These are phyloP conservation scores for Sus cebifrons DNA, from an alignment of 2,797 vertebrate species.

Conservation along the genomic window DNA sequence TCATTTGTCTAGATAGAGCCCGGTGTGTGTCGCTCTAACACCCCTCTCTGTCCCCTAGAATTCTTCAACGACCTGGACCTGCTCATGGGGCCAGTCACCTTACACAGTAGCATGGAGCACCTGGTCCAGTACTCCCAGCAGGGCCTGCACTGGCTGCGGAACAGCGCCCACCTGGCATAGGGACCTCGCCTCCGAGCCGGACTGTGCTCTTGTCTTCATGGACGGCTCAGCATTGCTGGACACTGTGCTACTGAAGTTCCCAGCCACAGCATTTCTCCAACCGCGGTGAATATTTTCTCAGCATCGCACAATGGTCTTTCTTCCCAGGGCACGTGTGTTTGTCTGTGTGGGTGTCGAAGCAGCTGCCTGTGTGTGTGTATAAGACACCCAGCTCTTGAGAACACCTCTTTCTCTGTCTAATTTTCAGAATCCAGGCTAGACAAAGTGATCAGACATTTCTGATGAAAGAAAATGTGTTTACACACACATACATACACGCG, in stretches of 20 bases:
- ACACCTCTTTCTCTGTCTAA: conserved; percentile 77
- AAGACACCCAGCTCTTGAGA: conserved; percentile 83
- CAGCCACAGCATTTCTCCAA: conserved; percentile 88
- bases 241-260: conserved; percentile 90
- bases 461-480: conserved; percentile 40
- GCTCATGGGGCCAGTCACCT: conserved; percentile 97
- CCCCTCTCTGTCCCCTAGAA: conserved; percentile 90
- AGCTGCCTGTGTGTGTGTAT: conserved; percentile 75
- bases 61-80: conserved; percentile 99
- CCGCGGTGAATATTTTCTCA: conserved; percentile 88
- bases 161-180: conserved; percentile 95
- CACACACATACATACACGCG: neutral
- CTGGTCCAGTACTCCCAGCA: conserved; percentile 98
- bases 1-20: neutral
- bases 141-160: conserved; percentile 98
- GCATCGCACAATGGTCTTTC: conserved; percentile 76
- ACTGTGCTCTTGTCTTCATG: conserved; percentile 76
- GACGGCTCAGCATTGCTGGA: conserved; percentile 89
- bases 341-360: conserved; percentile 56
- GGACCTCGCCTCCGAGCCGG: conserved; percentile 77
- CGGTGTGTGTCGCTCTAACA: conserved; percentile 2
- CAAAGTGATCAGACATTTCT: conserved; percentile 78
- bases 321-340: conserved; percentile 84
- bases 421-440: conserved; percentile 83
- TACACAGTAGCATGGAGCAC: conserved; percentile 98